These are phyloP conservation scores for Ophiothrix spiculata DNA, from an alignment of 35 echinoderm and acorn worm genomes.

Conservation along the genomic window DNA sequence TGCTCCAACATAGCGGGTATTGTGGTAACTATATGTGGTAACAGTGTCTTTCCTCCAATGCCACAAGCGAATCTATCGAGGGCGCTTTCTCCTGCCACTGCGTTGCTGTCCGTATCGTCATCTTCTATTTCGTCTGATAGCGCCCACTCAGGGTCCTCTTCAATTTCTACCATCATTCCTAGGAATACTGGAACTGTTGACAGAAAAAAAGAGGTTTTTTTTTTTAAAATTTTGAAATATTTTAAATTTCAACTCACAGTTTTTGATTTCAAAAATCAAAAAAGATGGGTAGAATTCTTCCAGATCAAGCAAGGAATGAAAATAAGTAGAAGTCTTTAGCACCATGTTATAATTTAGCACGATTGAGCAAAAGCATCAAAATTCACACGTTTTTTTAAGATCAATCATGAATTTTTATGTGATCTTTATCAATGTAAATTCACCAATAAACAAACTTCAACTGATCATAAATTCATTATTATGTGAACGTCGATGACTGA, in stretches of 20 bases:
- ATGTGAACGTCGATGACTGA: no score
- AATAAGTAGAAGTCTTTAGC: no score
- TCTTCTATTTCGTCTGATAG: constrained; percentile 83
- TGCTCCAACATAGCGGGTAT: constrained; percentile 88
- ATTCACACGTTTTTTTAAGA: no score
- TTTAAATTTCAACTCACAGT: not conserved
- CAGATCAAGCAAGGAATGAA: no score
- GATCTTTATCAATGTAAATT: no score
- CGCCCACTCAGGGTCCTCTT: constrained; percentile 94
- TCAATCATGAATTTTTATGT: no score
- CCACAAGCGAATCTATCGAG: constrained; percentile 97
- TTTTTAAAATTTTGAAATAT: not conserved
- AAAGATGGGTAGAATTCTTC: no score
- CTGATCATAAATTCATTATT: no score
- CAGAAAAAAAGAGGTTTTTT: not conserved
- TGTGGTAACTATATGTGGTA: constrained; percentile 73
- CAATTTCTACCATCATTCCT: constrained; percentile 96
- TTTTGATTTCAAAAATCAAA: no score
- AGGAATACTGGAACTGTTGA: constrained; percentile 87
- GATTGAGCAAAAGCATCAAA: no score
- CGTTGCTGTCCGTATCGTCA: constrained; percentile 88
- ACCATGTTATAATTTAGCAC: no score
- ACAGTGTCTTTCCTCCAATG: constrained; percentile 92
- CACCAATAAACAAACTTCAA: no score
- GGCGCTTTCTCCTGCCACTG: constrained; percentile 96